phyloP scores from a whole-genome alignment of 2,797 vertebrate genomes.

The Eulemur mongoz region DNA sequence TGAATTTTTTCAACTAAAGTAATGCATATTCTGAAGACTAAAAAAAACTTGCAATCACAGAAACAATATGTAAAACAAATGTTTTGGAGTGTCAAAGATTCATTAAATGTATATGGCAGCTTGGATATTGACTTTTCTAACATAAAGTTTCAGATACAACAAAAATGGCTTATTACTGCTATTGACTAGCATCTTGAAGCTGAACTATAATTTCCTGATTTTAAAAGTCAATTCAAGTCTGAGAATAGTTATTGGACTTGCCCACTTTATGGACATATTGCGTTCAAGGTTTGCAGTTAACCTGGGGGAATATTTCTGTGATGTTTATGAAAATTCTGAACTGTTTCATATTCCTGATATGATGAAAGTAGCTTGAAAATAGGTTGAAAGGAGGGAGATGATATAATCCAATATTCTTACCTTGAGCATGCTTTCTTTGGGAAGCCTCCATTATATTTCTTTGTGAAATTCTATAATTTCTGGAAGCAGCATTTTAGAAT shows the following conservation, averaged over 20 bases:
- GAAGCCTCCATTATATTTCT: neutral
- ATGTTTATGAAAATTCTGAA: neutral
- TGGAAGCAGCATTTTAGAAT: neutral
- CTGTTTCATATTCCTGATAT: neutral
- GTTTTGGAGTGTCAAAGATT: neutral
- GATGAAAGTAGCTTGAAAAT: neutral
- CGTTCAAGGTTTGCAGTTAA: neutral
- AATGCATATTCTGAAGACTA: neutral
- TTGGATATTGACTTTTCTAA: neutral
- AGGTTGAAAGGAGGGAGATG: neutral
- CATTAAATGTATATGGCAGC: neutral
- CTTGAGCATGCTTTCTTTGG: neutral
- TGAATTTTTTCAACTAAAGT: neutral
- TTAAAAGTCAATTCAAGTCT: neutral
- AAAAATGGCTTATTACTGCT: neutral
- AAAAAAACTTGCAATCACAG: neutral
- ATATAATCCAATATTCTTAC: neutral
- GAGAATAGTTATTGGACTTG: neutral
- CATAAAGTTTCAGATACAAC: neutral
- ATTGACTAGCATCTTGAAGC: neutral
- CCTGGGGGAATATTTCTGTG: neutral
- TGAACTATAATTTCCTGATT: neutral
- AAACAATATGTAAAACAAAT: neutral
- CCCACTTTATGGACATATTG: neutral
- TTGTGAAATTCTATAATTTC: conserved; percentile 12